phyloP scores from a whole-genome alignment of 2,113 vertebrate genomes.

The Reinhardtius hippoglossoides region DNA sequence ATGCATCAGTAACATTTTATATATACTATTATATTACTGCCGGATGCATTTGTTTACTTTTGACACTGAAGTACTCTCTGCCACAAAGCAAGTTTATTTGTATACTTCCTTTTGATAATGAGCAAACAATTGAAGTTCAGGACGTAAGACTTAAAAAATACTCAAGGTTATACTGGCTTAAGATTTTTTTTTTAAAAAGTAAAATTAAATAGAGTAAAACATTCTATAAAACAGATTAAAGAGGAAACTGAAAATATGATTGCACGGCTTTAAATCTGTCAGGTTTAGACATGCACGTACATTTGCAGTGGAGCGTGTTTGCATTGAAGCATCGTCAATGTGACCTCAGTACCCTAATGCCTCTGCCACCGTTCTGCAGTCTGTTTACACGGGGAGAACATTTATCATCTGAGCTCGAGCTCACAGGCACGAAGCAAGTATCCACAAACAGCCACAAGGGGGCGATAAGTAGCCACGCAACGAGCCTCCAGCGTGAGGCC shows the following conservation, averaged over 20 bases:
- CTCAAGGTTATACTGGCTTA: neutral
- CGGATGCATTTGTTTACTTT: neutral
- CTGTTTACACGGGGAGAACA: neutral
- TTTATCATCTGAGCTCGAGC: neutral
- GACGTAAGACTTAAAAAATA: neutral
- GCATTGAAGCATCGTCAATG: neutral
- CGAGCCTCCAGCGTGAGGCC: neutral
- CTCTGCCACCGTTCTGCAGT: neutral
- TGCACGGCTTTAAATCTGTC: neutral
- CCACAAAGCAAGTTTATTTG: neutral
- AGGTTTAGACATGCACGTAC: neutral
- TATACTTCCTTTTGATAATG: neutral
- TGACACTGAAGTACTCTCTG: neutral
- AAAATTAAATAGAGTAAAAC: neutral
- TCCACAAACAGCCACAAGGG: constrained; percentile 55
- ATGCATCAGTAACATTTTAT: neutral
- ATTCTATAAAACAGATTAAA: neutral
- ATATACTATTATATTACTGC: neutral
- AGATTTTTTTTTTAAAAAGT: too few species aligned
- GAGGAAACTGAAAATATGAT: neutral
- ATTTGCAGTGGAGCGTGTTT: neutral
- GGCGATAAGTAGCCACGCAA: constrained; percentile 64
- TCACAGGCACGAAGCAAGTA: neutral
- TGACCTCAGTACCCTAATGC: neutral
- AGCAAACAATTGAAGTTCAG: neutral